Evolutionary conservation across 2,888 invertebrate genomes (phyloP).

Genomic region (Atrina japonica): DNA sequence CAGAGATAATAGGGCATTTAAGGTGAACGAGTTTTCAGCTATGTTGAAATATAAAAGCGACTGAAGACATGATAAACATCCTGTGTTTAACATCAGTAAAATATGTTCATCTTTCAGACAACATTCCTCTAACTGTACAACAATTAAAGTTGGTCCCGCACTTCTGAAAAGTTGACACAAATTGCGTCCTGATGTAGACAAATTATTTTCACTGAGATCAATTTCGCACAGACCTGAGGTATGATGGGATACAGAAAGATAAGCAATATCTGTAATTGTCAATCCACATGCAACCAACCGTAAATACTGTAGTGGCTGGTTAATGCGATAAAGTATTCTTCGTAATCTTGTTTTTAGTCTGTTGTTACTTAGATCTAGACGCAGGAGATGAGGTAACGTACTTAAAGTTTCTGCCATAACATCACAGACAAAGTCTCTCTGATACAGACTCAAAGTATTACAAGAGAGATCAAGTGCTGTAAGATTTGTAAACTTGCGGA

Average conservation of each 20-base stretch:
- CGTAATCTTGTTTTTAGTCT: conserved; percentile 68
- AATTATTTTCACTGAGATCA: conserved; percentile 74
- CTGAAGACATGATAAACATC: conserved; percentile 51
- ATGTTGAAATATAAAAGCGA: conserved; percentile 69
- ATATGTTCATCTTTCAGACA: conserved; percentile 57
- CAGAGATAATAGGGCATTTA: conserved; percentile 41
- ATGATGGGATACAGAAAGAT: conserved; percentile 70
- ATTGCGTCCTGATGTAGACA: conserved; percentile 44
- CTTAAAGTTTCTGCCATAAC: conserved; percentile 58
- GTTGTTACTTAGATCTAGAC: conserved; percentile 77
- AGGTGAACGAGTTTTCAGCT: conserved; percentile 56
- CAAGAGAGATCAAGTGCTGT: conserved; percentile 77
- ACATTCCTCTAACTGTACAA: conserved; percentile 74
- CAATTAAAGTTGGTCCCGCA: conserved; percentile 49
- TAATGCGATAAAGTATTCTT: conserved; percentile 58
- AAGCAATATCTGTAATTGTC: conserved; percentile 65
- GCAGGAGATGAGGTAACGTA: conserved; percentile 57
- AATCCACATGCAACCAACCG: conserved; percentile 73
- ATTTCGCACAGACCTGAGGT: conserved; percentile 62
- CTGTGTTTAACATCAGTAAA: conserved; percentile 40
- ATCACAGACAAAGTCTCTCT: conserved; percentile 59
- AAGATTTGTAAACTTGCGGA: conserved; percentile 66
- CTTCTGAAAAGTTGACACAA: conserved; percentile 54
- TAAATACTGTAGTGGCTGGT: conserved; percentile 67
- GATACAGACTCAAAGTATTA: conserved; percentile 70